Evolutionary conservation across 2,113 vertebrate genomes (phyloP).

Genomic region (Amazona guildingii): DNA sequence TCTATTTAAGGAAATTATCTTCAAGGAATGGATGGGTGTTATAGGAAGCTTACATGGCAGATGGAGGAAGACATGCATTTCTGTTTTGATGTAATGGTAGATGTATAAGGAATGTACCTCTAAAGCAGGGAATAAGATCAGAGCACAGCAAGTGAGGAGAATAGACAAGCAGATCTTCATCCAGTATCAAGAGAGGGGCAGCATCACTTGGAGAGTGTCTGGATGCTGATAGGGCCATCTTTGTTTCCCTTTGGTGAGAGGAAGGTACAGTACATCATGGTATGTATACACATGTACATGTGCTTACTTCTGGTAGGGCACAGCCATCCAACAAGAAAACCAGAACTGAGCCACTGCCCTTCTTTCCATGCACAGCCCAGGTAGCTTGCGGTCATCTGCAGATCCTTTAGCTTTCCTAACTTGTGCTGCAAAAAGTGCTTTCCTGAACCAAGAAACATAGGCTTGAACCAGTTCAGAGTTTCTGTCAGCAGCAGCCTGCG

Average conservation of each 20-base stretch:
- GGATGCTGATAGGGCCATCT: background rate
- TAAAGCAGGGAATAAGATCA: background rate
- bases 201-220: background rate
- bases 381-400: background rate
- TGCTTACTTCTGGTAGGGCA: background rate
- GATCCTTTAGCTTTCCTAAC: background rate
- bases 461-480: background rate
- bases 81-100: background rate
- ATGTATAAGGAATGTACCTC: background rate
- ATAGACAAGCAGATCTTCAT: background rate
- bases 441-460: background rate
- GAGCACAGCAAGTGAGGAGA: background rate
- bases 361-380: background rate
- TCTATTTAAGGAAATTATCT: background rate
- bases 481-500: background rate
- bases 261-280: background rate
- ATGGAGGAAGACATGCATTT: background rate
- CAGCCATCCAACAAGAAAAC: background rate
- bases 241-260: background rate
- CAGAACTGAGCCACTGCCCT: background rate
- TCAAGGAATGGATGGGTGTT: background rate
- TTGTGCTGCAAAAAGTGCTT: background rate
- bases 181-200: background rate
- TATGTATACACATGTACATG: accelerated
- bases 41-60: background rate